A percentile compares a stretch with the other conserved stretches of the same genome.
These are phyloP conservation scores for Heliconius charithonia DNA, from an alignment of 2,888 invertebrate species.

Conservation along the genomic window DNA sequence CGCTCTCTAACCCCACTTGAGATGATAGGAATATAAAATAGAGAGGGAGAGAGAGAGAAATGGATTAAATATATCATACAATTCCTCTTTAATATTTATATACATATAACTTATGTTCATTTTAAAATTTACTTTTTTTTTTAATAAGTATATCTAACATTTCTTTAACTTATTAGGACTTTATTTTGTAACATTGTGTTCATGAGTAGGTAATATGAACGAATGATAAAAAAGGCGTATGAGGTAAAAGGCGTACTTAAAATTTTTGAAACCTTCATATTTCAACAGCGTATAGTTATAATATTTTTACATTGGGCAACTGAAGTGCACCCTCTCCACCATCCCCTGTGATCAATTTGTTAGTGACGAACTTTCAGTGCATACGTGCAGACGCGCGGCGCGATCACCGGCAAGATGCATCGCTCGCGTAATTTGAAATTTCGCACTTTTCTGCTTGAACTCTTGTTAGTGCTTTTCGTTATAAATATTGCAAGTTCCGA, in stretches of 20 bases:
- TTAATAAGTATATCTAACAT: no score
- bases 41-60: no score
- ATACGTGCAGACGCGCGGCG: background rate
- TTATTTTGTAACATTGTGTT: no score
- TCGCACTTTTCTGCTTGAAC: background rate
- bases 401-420: background rate
- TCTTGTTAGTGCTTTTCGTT: background rate
- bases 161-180: no score
- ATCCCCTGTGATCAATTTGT: constrained; percentile 11
- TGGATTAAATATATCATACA: no score
- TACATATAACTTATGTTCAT: no score
- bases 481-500: background rate
- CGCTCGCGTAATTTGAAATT: background rate
- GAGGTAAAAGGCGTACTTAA: background rate
- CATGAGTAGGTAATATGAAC: background rate
- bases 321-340: constrained; percentile 4
- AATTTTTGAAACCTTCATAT: background rate
- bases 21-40: no score
- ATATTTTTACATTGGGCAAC: background rate
- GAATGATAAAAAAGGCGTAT: background rate
- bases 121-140: no score
- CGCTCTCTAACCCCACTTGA: no score
- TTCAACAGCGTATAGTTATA: background rate
- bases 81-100: no score
- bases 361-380: constrained; percentile 20